Percentiles rank a stretch among this genome's conserved stretches.
Conservation (phyloP, 2,888 invertebrate genomes). For the Sussaba pulchella region DNA sequence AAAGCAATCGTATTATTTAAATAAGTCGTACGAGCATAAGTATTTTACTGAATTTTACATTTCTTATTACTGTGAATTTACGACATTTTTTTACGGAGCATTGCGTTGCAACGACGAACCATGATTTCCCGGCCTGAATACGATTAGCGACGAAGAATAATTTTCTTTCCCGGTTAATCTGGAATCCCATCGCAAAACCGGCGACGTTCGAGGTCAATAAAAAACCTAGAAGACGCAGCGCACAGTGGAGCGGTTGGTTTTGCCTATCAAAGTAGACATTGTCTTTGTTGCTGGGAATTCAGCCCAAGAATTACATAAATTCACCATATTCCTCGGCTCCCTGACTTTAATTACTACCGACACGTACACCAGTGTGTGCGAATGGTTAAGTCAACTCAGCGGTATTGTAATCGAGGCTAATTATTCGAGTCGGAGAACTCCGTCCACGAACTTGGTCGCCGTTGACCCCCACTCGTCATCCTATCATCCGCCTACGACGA, state of each 20-base stretch:
- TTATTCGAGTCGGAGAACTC: constrained; percentile 27
- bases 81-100: no score
- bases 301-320: constrained; percentile 39
- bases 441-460: constrained; percentile 20
- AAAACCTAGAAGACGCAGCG: not conserved
- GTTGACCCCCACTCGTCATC: not conserved
- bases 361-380: not conserved
- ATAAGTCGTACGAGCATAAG: no score
- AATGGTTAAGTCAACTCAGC: not conserved
- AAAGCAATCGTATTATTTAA: no score
- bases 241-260: constrained; percentile 38
- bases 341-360: constrained; percentile 23
- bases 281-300: constrained; percentile 48
- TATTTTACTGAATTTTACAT: no score
- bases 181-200: constrained; percentile 34
- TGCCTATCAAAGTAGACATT: constrained; percentile 55
- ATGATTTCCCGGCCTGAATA: constrained; percentile 34
- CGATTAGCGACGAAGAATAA: constrained; percentile 45
- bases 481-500: not conserved
- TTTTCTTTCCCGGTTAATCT: constrained; percentile 52
- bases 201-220: not conserved
- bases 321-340: constrained; percentile 17
- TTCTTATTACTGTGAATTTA: no score
- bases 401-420: constrained; percentile 30
- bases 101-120: constrained; percentile 16